phyloP scores from a whole-genome alignment of 2,888 invertebrate species.

The Mesochorus sp. region DNA sequence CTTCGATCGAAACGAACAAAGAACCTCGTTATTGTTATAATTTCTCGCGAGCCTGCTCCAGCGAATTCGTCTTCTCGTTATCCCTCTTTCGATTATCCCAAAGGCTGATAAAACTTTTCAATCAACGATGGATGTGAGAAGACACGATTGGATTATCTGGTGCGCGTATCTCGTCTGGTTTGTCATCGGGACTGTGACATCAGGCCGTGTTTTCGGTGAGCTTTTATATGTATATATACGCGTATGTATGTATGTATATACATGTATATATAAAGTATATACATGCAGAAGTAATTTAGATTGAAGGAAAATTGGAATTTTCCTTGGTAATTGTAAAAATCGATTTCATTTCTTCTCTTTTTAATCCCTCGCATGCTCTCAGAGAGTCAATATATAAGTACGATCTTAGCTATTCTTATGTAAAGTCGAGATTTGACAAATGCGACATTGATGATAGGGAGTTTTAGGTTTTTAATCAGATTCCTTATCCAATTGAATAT shows the following conservation, averaged over 20 bases:
- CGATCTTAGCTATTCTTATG: not conserved
- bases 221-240: not conserved
- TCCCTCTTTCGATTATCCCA: slow-evolving; percentile 1
- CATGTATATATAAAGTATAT: not conserved
- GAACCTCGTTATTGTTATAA: no score
- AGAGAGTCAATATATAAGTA: no score
- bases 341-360: slow-evolving; percentile 3
- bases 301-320: slow-evolving; percentile 36
- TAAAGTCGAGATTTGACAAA: not conserved
- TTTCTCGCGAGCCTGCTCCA: not conserved
- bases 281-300: not conserved
- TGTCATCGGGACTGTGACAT: slow-evolving; percentile 72
- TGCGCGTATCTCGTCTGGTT: slow-evolving; percentile 76
- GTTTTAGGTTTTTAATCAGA: not conserved
- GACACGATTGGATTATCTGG: slow-evolving; percentile 74
- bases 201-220: slow-evolving; percentile 78
- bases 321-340: slow-evolving; percentile 4
- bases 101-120: slow-evolving; percentile 64
- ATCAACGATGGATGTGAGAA: slow-evolving; percentile 76
- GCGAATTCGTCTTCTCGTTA: slow-evolving; percentile 44
- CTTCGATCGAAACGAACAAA: slow-evolving; percentile 41
- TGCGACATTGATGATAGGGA: not conserved
- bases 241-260: not conserved
- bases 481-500: not conserved
- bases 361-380: not conserved